Base-by-base conservation (phyloP, 2,888 invertebrate species). In the Caenorhabditis macrosperma region DNA sequence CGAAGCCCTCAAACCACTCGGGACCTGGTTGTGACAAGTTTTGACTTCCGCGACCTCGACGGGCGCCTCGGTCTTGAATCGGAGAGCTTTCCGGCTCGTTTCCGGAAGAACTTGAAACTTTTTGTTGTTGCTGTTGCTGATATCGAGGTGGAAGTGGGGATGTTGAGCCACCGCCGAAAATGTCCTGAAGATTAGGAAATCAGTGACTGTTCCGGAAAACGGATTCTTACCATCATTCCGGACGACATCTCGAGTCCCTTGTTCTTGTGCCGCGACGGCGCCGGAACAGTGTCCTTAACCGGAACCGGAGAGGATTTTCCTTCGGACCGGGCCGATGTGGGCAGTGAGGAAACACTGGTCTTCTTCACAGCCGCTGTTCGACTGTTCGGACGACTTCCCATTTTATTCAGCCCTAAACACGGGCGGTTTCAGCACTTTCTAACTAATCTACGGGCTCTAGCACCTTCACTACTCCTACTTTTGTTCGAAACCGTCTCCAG, bases 261-360 rank as follows among this genome's bases (percentile, higher is more conserved):
- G 66, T 85, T 85, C 48, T 78, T 81, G 22, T 84, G 81, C 57
- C 84, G 46, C 33, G 76, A 57, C 26, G 72, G 67, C 15, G 80
- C 82, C 54, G 83, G 85, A 35, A 78, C 52, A 10, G 59, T 61
- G 22, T 82, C 81, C 41, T 78, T 78, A 9, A 81, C 69, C 7
- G 84, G 84, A 33, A 83, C 57, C 22, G 83, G 85, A 80, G 85
- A 85, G 80, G 85, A 85, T 83, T 85, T 85, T 69, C 71, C 71
- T 72, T 82, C 81, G 41, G 83, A 83, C 63, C 85, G 78, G 63
- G 78, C 74, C 46, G 85, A 85, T 46, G 82, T 76, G 26, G 81
- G 79, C 74, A 66, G 63, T 20, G 78, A 81, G 52, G 74, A 68
- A 41, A 71, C 64, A 71, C 66, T 60, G 41, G 61, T 61, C 57